Evolutionary conservation across 1,140 invertebrate genomes (phyloP), one percentile per base, ranked within the genome.

Genomic region (Drosophila triauraria): DNA sequence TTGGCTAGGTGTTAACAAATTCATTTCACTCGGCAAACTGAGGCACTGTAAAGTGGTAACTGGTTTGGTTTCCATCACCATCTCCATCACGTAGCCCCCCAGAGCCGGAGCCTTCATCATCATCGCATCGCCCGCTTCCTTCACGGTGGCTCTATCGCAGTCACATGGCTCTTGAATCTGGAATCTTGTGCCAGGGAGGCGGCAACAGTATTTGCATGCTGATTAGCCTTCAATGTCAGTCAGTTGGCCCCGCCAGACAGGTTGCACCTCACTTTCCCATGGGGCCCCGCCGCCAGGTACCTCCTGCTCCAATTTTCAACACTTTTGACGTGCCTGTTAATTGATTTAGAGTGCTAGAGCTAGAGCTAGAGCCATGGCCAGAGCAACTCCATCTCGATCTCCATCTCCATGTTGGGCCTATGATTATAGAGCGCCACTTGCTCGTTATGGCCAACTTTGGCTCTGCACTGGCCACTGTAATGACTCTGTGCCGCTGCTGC

Each of bases 131-230:
- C 44, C 32, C 4, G 27, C 38, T 32, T 58, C 25, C 53, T 67
- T 56, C 57, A 70, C 75, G 79, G 71, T 80, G 76, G 68, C 80
- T 87, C 57, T 74, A 87, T 86, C 83, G 56, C 75, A 71, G 84
- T 71, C 83, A 74, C 84, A 90, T 81, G 81, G 61, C 85, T 85
- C 70, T 81, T 76, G 72, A 72, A 85, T 90, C 82, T 90, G 17
- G 72, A 74, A 90, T 90, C 82, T 85, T 64, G 51, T 47, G 60
- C 54, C 61, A 77, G 75, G 81, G 81, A 78, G 84, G 86, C 87
- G 82, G 79, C 82, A 75, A 91, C 86, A 87, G 82, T 91, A 91
- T 91, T 91, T 91, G 86, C 86, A 91, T 91, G 86, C 87, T 91
- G 86, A 91, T 91, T 91, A 91, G 86, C 79, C 86, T 86, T 91